A percentile compares a stretch with the other conserved stretches of the same genome.
These are phyloP conservation scores for Epirrhoe tristata DNA, from an alignment of 2,888 invertebrate genomes.

Conservation along the genomic window DNA sequence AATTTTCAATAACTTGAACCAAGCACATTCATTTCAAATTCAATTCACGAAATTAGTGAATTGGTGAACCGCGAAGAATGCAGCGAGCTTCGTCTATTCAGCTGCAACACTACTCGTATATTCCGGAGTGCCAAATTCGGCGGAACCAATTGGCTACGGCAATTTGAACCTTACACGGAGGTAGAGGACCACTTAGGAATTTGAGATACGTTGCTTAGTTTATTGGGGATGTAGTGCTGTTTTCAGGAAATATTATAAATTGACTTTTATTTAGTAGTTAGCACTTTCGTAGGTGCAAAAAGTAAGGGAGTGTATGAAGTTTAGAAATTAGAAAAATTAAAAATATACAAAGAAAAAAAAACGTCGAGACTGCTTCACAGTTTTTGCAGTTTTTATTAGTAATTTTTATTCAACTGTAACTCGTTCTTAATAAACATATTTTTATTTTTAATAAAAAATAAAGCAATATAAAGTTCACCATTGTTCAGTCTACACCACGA, in stretches of 20 bases:
- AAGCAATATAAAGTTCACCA: constrained; percentile 10
- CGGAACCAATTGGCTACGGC: constrained; percentile 28
- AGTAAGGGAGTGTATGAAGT: too few relatives aligned
- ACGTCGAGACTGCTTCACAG: too few relatives aligned
- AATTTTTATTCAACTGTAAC: too few relatives aligned
- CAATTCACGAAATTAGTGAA: constrained; percentile 6
- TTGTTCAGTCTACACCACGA: constrained; percentile 7
- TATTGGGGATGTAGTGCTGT: neutral
- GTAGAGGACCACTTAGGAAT: neutral
- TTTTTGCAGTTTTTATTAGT: too few relatives aligned
- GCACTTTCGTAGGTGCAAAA: too few relatives aligned
- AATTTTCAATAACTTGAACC: neutral
- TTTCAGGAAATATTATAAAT: neutral
- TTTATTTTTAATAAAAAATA: too few relatives aligned
- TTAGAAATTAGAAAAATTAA: too few relatives aligned
- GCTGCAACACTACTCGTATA: constrained; percentile 37
- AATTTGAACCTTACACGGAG: constrained; percentile 16
- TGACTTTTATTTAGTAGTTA: too few relatives aligned
- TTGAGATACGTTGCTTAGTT: neutral
- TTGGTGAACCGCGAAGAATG: constrained; percentile 30
- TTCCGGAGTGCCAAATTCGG: constrained; percentile 35
- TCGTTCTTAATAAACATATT: too few relatives aligned
- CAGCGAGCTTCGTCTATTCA: constrained; percentile 40
- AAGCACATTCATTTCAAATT: constrained; percentile 6
- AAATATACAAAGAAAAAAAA: too few relatives aligned